Evolutionary conservation across 2,113 vertebrate species (phyloP), one percentile per base, ranked within the genome.

Genomic region (Collichthys lucidus): DNA sequence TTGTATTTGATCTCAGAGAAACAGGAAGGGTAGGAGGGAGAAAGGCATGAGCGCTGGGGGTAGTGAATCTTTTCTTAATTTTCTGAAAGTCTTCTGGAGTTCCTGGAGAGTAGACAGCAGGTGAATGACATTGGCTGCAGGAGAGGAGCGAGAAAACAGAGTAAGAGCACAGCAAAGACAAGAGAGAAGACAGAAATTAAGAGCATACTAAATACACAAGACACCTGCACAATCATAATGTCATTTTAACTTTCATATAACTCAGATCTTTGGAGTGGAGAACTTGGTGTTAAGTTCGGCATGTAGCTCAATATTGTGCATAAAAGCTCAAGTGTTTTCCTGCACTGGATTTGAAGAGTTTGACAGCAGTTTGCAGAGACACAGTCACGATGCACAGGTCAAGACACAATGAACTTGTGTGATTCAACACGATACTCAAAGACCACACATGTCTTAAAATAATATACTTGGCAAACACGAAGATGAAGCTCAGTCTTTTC

Each of bases 1-100:
- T 77, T 57, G 64, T 65, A 80, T 85, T 90, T 86, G 79, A 89
- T 86, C 75, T 77, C 29, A 52, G 69, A 59, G 60, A 78, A 70
- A 83, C 20, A 52, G 50, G 61, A 53, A 77, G 16, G 35, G 35
- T 77, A 71, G 82, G 79, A 79, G 40, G 55, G 55, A 82, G 35
- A 31, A 40, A 59, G 47, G 60, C 60, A 31, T 46, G 22, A 70
- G 60, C 24, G 24, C n/a, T 40, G 5, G 42, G 44, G 44, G 59
- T 53, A 79, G 65, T 75, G 52, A 56, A 60, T 77, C 24, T 80
- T 78, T 77, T 74, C 64, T 72, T 77, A 83, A 83, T 79, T 86
- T 69, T 55, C 24, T 72, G 63, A 86, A 82, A 74, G 74, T 74
- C 16, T 61, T 62, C 4, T 67, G 9, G n/a, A 53, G 52, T 80